phyloP scores from a whole-genome alignment of 2,113 vertebrate species.

The Pycnonotus jocosus region DNA sequence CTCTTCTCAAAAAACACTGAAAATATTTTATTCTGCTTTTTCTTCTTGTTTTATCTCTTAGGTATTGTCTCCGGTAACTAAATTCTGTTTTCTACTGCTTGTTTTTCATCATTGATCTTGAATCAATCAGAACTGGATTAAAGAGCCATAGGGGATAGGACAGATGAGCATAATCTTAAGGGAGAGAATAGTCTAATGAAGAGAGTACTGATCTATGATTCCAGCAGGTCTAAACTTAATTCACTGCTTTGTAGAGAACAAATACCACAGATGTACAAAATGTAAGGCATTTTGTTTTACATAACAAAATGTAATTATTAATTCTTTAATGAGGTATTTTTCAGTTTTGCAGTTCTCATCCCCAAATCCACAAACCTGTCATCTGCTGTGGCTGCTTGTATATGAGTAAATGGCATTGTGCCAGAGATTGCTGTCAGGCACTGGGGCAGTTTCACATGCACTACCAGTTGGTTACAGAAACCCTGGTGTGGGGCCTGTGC shows the following conservation, averaged over 20 bases:
- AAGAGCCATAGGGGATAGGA: neutral
- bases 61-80: neutral
- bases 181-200: neutral
- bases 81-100: neutral
- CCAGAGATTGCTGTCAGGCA: neutral
- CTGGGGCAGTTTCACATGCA: neutral
- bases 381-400: neutral
- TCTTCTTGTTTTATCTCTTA: neutral
- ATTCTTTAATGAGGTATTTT: neutral
- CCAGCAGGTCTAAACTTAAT: neutral
- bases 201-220: neutral
- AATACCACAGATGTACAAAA: neutral
- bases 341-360: neutral
- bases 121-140: neutral
- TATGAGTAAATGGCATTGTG: neutral
- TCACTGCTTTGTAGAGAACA: neutral
- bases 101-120: neutral
- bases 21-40: neutral
- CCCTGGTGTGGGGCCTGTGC: neutral
- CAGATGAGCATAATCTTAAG: neutral
- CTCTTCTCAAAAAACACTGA: neutral
- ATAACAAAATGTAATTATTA: no score
- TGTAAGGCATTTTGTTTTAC: no score
- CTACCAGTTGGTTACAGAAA: neutral
- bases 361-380: neutral